These are phyloP conservation scores for Brachionus sp. DNA, from an alignment of 1,140 invertebrate genomes.

Conservation along the genomic window DNA sequence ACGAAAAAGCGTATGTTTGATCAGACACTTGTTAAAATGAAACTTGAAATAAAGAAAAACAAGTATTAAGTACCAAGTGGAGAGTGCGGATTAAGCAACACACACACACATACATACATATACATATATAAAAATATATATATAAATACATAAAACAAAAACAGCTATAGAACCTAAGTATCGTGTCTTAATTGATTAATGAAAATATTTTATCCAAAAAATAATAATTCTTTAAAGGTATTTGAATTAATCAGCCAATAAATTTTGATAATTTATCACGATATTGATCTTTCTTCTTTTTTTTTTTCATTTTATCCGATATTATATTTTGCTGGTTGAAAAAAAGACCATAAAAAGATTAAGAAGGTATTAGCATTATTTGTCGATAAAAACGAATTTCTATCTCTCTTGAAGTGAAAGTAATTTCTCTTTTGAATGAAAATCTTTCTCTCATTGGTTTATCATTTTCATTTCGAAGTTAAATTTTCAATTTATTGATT, in stretches of 20 bases:
- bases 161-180: not conserved
- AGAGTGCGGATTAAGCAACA: not conserved
- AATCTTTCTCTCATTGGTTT: not conserved
- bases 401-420: not conserved
- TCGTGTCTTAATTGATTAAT: slow-evolving; percentile 24
- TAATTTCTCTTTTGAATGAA: not conserved
- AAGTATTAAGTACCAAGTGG: not conserved
- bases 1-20: not conserved
- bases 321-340: not conserved
- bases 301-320: not conserved
- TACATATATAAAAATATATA: too few species aligned
- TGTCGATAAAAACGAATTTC: not conserved
- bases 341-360: not conserved
- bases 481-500: slow-evolving; percentile 1
- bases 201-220: not conserved
- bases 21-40: slow-evolving; percentile 7
- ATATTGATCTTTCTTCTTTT: not conserved
- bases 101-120: not conserved
- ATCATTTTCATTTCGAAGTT: not conserved
- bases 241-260: slow-evolving; percentile 16
- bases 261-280: slow-evolving; percentile 5
- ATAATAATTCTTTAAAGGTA: not conserved
- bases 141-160: not conserved
- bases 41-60: not conserved
- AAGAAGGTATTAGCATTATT: not conserved